Conservation (phyloP, 2,797 vertebrate species). For the Limnodromus scolopaceus region DNA sequence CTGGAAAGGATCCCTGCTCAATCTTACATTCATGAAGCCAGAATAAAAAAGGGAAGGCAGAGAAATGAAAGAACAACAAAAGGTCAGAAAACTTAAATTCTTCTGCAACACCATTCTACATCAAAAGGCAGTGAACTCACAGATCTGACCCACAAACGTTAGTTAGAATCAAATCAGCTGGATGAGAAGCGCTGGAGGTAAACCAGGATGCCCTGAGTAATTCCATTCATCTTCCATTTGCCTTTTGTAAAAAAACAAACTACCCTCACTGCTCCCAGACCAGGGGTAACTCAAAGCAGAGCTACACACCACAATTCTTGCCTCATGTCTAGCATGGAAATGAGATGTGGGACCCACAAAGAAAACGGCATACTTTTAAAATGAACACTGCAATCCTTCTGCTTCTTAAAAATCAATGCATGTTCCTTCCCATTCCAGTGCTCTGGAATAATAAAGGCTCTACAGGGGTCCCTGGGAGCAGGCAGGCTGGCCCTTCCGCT, state of each 20-base stretch:
- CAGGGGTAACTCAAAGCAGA: background rate
- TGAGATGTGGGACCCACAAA: background rate
- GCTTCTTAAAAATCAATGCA: background rate
- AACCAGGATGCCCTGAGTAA: background rate
- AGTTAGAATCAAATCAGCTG: background rate
- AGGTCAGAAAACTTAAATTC: background rate
- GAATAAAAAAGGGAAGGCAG: background rate
- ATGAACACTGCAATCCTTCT: background rate
- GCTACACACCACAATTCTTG: background rate
- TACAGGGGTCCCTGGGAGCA: background rate
- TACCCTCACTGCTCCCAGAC: background rate
- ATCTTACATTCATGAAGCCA: background rate
- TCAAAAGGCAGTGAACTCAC: background rate
- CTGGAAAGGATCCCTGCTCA: background rate
- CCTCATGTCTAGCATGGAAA: background rate
- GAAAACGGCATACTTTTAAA: background rate
- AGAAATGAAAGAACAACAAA: background rate
- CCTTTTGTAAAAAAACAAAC: background rate
- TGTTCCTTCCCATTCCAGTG: background rate
- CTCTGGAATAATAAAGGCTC: background rate
- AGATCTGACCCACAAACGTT: slow-evolving; percentile 2
- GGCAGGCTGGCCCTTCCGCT: background rate
- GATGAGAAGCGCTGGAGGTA: slow-evolving; percentile 19
- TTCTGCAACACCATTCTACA: background rate
- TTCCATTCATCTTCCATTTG: background rate